Evolutionary conservation across 2,797 vertebrate species (phyloP).

Genomic region (Caiman crocodilus): DNA sequence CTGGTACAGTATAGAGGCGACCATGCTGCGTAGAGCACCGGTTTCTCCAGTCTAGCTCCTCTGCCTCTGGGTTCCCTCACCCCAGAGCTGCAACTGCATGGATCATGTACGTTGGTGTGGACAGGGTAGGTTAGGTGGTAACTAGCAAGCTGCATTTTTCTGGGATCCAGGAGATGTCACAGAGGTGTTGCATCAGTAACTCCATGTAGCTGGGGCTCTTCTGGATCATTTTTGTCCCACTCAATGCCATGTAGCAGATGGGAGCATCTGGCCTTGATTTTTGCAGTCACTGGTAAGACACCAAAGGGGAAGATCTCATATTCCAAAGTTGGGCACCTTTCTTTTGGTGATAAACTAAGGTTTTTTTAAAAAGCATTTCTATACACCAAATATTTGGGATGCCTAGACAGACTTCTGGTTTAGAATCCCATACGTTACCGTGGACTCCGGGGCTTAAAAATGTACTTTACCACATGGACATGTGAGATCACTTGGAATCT

Average conservation of each 20-base stretch:
- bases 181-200: background rate
- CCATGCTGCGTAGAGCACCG: slow-evolving; percentile 29
- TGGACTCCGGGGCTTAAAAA: slow-evolving; percentile 21
- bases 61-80: background rate
- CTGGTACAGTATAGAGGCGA: background rate
- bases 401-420: background rate
- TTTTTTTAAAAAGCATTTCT: background rate
- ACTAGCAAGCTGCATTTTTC: background rate
- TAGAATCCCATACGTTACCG: background rate
- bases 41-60: background rate
- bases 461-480: background rate
- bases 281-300: background rate
- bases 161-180: background rate
- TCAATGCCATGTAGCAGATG: background rate
- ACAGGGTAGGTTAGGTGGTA: background rate
- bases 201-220: background rate
- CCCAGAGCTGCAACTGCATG: background rate
- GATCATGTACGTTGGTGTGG: accelerated
- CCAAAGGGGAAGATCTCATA: background rate
- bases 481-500: slow-evolving; percentile 43
- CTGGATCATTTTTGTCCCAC: background rate
- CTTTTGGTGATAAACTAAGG: slow-evolving; percentile 41
- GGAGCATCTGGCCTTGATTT: slow-evolving; percentile 53
- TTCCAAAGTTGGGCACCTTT: background rate
- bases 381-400: background rate